Conservation (phyloP, 2,797 vertebrate genomes). For the Pteropus rufus region DNA sequence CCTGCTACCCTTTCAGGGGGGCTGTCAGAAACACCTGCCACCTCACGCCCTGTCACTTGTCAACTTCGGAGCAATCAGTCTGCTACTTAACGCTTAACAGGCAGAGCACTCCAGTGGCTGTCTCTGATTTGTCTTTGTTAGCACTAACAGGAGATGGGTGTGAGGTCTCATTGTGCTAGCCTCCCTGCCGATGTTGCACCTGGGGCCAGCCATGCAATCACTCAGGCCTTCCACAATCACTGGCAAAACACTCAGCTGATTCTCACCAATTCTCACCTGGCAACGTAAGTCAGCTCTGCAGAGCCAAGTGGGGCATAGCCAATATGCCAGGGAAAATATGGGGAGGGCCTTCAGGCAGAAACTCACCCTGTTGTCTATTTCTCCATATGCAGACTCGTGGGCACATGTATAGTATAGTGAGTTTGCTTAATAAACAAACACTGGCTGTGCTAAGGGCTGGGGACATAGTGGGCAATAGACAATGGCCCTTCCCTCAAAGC, state of each 20-base stretch:
- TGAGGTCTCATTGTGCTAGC: conserved; percentile 14
- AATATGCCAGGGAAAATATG: neutral
- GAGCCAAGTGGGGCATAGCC: neutral
- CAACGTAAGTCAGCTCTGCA: conserved; percentile 5
- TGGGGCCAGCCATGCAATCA: conserved; percentile 70
- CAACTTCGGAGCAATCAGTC: conserved; percentile 79
- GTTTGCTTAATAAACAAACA: neutral
- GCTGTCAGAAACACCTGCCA: conserved; percentile 63
- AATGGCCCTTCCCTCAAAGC: too few relatives aligned
- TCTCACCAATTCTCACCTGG: conserved; percentile 66
- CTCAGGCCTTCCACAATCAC: conserved; percentile 71
- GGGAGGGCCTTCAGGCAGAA: neutral
- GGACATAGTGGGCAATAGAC: neutral
- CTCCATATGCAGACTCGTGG: rapidly evolving
- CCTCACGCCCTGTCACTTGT: conserved; percentile 63
- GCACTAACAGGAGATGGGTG: conserved; percentile 62
- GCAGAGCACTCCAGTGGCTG: conserved; percentile 73
- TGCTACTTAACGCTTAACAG: conserved; percentile 75
- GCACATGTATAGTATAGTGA: neutral
- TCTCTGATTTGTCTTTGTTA: conserved; percentile 80
- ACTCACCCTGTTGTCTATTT: neutral
- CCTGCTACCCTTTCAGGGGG: neutral
- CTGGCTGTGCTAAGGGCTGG: neutral
- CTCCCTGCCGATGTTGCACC: conserved; percentile 71
- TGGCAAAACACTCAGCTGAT: conserved; percentile 22